Percentiles rank a stretch among this genome's conserved stretches.
Evolutionary conservation across 2,113 vertebrate species (phyloP).

Genomic region (Rousettus leschenaultii): DNA sequence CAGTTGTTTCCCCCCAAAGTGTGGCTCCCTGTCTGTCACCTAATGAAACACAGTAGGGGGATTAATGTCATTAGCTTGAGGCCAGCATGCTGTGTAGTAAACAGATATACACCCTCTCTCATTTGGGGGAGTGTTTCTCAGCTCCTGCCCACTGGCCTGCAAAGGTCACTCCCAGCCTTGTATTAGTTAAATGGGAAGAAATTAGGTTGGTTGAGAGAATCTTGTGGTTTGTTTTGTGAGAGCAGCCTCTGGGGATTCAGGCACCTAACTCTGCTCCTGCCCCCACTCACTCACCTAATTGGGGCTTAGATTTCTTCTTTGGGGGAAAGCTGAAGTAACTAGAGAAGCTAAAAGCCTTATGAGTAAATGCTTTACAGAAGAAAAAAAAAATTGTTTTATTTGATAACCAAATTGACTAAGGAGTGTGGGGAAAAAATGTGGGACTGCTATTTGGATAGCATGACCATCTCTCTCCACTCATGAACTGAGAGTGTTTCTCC

Average conservation of each 20-base stretch:
- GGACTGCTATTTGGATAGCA: background rate
- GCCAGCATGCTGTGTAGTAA: slow-evolving; percentile 56
- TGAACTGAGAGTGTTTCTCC: background rate
- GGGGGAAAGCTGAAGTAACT: slow-evolving; percentile 14
- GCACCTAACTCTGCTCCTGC: background rate
- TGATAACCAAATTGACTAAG: slow-evolving; percentile 26
- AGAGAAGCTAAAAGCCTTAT: slow-evolving; percentile 53
- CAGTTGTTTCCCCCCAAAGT: slow-evolving; percentile 42
- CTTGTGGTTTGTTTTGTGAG: slow-evolving; percentile 1
- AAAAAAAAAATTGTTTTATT: slow-evolving; percentile 15
- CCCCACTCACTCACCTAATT: background rate
- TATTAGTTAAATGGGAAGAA: slow-evolving; percentile 52
- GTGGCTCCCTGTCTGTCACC: slow-evolving; percentile 73
- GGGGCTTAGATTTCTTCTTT: slow-evolving; percentile 53
- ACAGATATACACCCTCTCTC: slow-evolving; percentile 59
- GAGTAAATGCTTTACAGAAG: slow-evolving; percentile 28
- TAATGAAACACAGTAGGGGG: slow-evolving; percentile 70
- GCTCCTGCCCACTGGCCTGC: slow-evolving; percentile 52
- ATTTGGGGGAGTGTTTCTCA: slow-evolving; percentile 42
- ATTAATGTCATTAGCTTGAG: slow-evolving; percentile 74
- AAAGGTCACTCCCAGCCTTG: slow-evolving; percentile 57
- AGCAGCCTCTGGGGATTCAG: background rate
- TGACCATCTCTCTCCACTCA: background rate
- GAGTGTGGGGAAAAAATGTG: background rate
- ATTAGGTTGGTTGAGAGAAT: slow-evolving; percentile 47